A percentile compares a stretch with the other conserved stretches of the same genome.
Evolutionary conservation across 2,888 invertebrate species (phyloP).

Genomic region (Odontomyia ornata): DNA sequence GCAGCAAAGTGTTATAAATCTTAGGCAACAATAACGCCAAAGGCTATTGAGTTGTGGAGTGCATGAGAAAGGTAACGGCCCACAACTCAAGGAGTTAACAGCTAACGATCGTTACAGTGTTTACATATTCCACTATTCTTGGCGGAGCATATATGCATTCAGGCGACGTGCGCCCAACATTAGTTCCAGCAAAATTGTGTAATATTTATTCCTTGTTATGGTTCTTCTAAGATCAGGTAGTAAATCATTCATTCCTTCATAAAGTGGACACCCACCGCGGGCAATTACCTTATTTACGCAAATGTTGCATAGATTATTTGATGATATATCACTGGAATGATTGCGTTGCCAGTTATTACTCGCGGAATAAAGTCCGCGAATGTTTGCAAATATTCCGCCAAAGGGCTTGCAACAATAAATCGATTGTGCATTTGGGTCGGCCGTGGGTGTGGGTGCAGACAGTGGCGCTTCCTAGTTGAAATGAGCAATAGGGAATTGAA

Average conservation of each 20-base stretch:
- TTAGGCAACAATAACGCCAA: constrained; percentile 10
- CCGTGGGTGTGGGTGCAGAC: not conserved
- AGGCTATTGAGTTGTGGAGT: constrained; percentile 2
- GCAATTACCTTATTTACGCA: constrained; percentile 26
- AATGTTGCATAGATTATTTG: constrained; percentile 17
- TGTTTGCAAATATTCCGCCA: constrained; percentile 4
- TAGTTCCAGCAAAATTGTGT: not conserved
- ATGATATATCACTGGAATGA: constrained; percentile 14
- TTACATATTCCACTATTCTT: not conserved
- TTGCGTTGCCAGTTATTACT: constrained; percentile 21
- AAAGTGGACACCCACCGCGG: constrained; percentile 23
- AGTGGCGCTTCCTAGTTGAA: not conserved
- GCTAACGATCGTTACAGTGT: not conserved
- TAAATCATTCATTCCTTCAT: constrained; percentile 25
- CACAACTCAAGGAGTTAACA: not conserved
- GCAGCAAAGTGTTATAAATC: constrained; percentile 10
- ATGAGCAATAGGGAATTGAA: too few species aligned
- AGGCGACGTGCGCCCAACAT: not conserved
- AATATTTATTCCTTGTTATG: constrained; percentile 29
- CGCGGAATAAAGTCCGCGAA: not conserved
- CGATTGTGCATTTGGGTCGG: not conserved
- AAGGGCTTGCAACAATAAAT: not conserved
- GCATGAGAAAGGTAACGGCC: not conserved
- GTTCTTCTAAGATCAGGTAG: not conserved
- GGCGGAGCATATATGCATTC: not conserved